Evolutionary conservation across 2,113 vertebrate genomes (phyloP).

Genomic region (Sitta europaea): DNA sequence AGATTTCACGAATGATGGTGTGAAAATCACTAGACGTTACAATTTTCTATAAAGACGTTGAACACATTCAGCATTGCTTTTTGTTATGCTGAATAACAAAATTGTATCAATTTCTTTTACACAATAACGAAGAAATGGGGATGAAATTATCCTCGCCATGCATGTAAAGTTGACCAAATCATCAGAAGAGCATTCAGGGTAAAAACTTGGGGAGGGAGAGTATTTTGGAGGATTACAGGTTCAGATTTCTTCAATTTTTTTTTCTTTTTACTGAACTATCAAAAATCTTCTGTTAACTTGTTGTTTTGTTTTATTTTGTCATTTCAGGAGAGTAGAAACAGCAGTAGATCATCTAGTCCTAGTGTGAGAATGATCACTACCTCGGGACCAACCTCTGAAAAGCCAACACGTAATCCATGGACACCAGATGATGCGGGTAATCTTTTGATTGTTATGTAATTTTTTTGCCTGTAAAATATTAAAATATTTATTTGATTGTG

Average conservation of each 20-base stretch:
- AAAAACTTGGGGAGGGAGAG: background rate
- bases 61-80: background rate
- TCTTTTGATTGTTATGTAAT: background rate
- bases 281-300: background rate
- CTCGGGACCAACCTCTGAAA: constrained; percentile 86
- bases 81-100: background rate
- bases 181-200: background rate
- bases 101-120: background rate
- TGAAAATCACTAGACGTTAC: background rate
- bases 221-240: background rate
- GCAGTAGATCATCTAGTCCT: constrained; percentile 95
- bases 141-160: background rate
- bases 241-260: background rate
- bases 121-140: background rate
- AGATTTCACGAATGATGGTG: background rate
- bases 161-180: background rate
- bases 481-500: background rate
- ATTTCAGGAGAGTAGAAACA: constrained; percentile 87
- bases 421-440: constrained; percentile 89
- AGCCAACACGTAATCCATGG: constrained; percentile 80
- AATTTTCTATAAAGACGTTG: background rate
- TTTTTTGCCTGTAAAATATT: background rate
- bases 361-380: constrained; percentile 95
- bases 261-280: background rate
- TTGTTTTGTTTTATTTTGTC: background rate